Evolutionary conservation across 2,888 invertebrate genomes (phyloP).

Genomic region (Periphyllus acericola): DNA sequence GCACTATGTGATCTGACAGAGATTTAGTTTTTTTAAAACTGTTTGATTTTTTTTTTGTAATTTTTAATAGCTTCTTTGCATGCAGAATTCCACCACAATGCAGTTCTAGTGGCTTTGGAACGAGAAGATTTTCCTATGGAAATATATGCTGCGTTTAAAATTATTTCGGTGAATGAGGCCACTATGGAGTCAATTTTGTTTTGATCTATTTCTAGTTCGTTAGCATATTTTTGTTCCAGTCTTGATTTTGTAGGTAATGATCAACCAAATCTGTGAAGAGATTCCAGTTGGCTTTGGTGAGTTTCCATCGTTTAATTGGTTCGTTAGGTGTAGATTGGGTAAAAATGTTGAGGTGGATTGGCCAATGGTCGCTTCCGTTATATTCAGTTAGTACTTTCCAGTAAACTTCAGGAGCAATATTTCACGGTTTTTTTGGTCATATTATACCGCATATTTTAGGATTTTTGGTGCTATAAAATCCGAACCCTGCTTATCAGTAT

Average conservation of each 20-base stretch:
- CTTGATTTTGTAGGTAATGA: not conserved
- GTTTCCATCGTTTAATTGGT: not conserved
- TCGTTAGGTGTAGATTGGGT: not conserved
- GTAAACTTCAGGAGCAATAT: no score
- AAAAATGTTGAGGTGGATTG: no score
- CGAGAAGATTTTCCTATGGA: conserved; percentile 7
- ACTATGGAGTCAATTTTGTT: not conserved
- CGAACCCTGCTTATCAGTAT: not conserved
- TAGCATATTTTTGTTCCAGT: no score
- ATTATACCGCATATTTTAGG: conserved; percentile 46
- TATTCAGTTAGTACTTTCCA: no score
- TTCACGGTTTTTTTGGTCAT: conserved; percentile 31
- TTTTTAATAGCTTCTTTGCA: conserved; percentile 6
- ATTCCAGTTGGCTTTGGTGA: not conserved
- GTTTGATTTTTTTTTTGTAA: not conserved
- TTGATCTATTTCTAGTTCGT: no score
- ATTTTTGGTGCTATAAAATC: conserved; percentile 42
- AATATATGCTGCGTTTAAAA: not conserved
- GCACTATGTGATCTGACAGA: no score
- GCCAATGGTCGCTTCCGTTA: no score
- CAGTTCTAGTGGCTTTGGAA: not conserved
- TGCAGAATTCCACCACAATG: not conserved
- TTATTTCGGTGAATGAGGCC: not conserved
- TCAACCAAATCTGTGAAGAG: not conserved
- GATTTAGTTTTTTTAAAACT: no score